Evolutionary conservation across 2,888 invertebrate genomes (phyloP), one percentile per base, ranked within the genome.

Genomic region (Eupithecia exiguata): DNA sequence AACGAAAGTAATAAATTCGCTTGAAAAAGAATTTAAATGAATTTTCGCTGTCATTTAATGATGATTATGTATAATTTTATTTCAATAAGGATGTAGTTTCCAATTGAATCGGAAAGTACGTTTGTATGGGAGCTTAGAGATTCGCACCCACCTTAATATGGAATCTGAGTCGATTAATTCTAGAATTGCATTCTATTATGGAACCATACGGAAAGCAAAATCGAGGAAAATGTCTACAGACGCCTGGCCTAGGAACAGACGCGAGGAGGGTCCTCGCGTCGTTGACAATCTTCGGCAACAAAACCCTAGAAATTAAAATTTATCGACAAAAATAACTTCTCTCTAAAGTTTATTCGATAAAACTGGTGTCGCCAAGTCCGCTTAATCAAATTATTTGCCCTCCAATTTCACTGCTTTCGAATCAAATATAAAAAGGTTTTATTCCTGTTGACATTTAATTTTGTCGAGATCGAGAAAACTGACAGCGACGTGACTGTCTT

Each of bases 391-490:
- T 80, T 81, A 80, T 81, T 79, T 80, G 71, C 75, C 73, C 71
- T 76, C 77, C 79, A 79, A 79, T 77, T 79, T 76, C 65, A 16
- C 66, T 65, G 78, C 71, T 75, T 77, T 75, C 71, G 74, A 79
- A 80, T 77, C 75, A 78, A 80, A 78, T 79, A 74, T 72, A 74
- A 78, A 63, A 79, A 79, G 72, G 74, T 77, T 78, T 78, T 74
- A 77, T 72, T 78, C 70, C 63, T 77, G 80, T 80, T 80, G 79
- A 79, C 81, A 78, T 81, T 79, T 73, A 76, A 79, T 81, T 81
- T 79, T 76, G 77, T 72, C 12, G 62, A 78, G 74, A 66, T 75
- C 70, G 58, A 69, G 72, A 68, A 68, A 69, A 63, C 65, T 68
- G 68, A 62, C 38, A 68, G 36, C 49, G 73, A 72, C 75, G 75